Evolutionary conservation across 2,888 invertebrate species (phyloP).

Genomic region (Dasypolia templi): DNA sequence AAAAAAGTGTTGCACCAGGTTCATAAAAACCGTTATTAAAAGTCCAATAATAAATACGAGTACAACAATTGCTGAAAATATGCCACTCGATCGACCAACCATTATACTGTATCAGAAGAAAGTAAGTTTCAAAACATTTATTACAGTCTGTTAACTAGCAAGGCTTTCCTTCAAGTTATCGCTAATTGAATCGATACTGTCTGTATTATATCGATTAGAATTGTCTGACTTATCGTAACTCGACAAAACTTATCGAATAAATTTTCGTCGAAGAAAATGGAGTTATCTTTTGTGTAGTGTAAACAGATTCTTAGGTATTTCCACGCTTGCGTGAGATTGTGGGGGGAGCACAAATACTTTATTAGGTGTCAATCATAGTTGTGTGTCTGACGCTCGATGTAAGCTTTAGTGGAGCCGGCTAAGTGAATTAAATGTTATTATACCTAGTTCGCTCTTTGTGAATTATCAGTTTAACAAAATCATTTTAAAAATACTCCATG

Average conservation of each 20-base stretch:
- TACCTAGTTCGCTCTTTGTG: not conserved
- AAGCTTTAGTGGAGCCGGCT: constrained; percentile 22
- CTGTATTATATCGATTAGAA: constrained; percentile 54
- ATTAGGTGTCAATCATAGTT: constrained; percentile 57
- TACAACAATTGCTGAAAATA: not conserved
- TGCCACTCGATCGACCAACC: not conserved
- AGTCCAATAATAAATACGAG: not conserved
- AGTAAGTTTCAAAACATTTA: constrained; percentile 59
- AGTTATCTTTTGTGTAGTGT: constrained; percentile 49
- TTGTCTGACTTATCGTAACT: constrained; percentile 51
- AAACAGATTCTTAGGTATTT: constrained; percentile 49
- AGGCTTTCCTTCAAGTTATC: constrained; percentile 60
- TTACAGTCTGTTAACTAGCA: constrained; percentile 61
- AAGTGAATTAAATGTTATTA: constrained; percentile 2
- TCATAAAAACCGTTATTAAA: not conserved
- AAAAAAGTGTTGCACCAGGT: not conserved
- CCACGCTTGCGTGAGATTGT: constrained; percentile 44
- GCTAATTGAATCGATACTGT: constrained; percentile 61
- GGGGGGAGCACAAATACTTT: constrained; percentile 50
- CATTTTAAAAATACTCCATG: not conserved
- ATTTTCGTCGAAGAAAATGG: constrained; percentile 43
- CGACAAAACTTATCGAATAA: constrained; percentile 46
- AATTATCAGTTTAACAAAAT: not conserved
- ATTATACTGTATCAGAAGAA: not conserved
- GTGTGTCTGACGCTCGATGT: constrained; percentile 28